Evolutionary conservation across 2,797 vertebrate species (phyloP).

Genomic region (Hyperoplus lanceolatus): DNA sequence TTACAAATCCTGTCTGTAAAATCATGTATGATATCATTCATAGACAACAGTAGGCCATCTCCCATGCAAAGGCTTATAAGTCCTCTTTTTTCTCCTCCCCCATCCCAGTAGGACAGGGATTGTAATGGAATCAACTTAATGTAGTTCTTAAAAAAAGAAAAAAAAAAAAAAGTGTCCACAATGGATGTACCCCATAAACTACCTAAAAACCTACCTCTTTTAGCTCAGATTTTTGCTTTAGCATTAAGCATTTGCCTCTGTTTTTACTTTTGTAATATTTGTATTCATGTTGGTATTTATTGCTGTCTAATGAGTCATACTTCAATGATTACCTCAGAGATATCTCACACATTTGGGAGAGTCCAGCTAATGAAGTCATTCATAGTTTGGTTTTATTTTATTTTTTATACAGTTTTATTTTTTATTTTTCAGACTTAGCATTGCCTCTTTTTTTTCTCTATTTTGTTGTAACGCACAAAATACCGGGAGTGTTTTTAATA

Average conservation of each 20-base stretch:
- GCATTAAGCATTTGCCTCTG: slow-evolving; percentile 86
- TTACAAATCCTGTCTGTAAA: slow-evolving; percentile 78
- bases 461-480: slow-evolving; percentile 75
- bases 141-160: slow-evolving; percentile 78
- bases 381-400: slow-evolving; percentile 62
- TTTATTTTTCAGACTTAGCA: slow-evolving; percentile 70
- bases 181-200: slow-evolving; percentile 85
- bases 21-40: slow-evolving; percentile 49
- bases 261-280: slow-evolving; percentile 89
- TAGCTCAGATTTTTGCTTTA: slow-evolving; percentile 85
- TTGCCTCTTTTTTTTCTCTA: slow-evolving; percentile 61
- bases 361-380: slow-evolving; percentile 86
- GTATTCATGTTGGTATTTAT: slow-evolving; percentile 90
- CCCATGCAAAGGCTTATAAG: slow-evolving; percentile 55
- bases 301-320: slow-evolving; percentile 88
- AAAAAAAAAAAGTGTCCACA: slow-evolving; percentile 77
- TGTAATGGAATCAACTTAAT: slow-evolving; percentile 81
- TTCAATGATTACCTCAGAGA: slow-evolving; percentile 87
- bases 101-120: slow-evolving; percentile 76
- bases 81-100: slow-evolving; percentile 37
- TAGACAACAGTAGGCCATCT: slow-evolving; percentile 63
- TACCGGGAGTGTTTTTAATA: slow-evolving; percentile 75
- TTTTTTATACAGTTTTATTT: slow-evolving; percentile 66
- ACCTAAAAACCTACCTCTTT: slow-evolving; percentile 86
- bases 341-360: slow-evolving; percentile 85